Evolutionary conservation across 2,888 invertebrate genomes (phyloP).

Genomic region (Meteorus colon): DNA sequence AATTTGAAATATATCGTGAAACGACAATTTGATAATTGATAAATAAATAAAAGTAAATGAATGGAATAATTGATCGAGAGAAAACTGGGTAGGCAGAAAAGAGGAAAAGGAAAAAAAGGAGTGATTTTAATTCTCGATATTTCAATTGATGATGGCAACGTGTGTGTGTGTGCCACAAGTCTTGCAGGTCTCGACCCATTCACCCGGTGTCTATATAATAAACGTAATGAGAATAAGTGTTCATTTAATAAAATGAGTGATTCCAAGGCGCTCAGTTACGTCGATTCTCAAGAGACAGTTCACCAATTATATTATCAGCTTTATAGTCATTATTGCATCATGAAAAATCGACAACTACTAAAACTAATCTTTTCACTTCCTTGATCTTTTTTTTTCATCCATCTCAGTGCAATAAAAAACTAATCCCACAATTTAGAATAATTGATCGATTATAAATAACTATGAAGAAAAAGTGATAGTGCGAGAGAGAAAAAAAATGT

Average conservation of each 20-base stretch:
- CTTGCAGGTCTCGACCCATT: constrained; percentile 30
- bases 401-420: not conserved
- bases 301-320: not conserved
- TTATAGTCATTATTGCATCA: not conserved
- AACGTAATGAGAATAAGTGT: constrained; percentile 60
- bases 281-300: not conserved
- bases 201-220: constrained; percentile 50
- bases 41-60: constrained; percentile 1
- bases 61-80: not conserved
- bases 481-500: not conserved
- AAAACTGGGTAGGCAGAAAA: not conserved
- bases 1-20: too few species aligned
- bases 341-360: not conserved
- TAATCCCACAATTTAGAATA: not conserved
- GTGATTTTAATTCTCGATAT: not conserved
- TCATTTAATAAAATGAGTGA: constrained; percentile 52
- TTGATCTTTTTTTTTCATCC: not conserved
- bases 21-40: not conserved
- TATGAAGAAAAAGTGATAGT: not conserved
- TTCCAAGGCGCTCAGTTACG: not conserved
- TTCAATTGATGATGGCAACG: not conserved
- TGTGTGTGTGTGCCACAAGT: constrained; percentile 1
- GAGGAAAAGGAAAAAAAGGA: not conserved
- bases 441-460: not conserved
- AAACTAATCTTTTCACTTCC: not conserved